phyloP scores from a whole-genome alignment of 2,113 vertebrate genomes.

The Callopanchax toddi region DNA sequence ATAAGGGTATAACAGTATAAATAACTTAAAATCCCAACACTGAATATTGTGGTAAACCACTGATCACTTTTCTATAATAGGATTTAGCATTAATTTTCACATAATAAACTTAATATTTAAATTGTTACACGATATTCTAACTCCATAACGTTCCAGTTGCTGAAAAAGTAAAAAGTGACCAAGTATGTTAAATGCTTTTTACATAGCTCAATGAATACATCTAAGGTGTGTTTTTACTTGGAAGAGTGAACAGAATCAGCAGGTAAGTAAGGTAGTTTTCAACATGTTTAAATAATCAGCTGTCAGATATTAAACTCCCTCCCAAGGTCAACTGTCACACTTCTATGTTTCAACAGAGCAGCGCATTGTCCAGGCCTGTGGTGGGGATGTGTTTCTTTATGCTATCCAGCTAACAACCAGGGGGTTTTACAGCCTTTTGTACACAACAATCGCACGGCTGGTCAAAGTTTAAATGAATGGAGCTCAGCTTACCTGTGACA shows the following conservation, averaged over 20 bases:
- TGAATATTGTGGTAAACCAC: too few species aligned
- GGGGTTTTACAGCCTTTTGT: slow-evolving; percentile 37
- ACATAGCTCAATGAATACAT: too few species aligned
- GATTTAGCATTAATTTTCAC: too few species aligned
- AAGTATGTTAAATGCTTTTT: too few species aligned
- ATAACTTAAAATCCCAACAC: too few species aligned
- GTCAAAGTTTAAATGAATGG: slow-evolving; percentile 51
- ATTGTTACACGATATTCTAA: too few species aligned
- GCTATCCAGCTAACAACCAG: slow-evolving; percentile 3
- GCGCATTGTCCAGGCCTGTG: slow-evolving; percentile 21
- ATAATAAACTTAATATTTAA: too few species aligned
- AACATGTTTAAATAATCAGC: not conserved
- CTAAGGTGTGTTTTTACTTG: too few species aligned
- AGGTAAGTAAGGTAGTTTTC: not conserved
- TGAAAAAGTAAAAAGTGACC: too few species aligned
- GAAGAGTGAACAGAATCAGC: not conserved
- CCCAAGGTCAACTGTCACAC: slow-evolving; percentile 26
- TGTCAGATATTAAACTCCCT: slow-evolving; percentile 5
- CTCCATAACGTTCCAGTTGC: too few species aligned
- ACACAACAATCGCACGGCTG: slow-evolving; percentile 18
- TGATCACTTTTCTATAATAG: too few species aligned
- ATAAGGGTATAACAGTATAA: too few species aligned
- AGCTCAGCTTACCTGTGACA: slow-evolving; percentile 11
- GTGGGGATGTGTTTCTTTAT: slow-evolving; percentile 26
- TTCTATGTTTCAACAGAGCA: slow-evolving; percentile 18